phyloP scores from a whole-genome alignment of 2,888 invertebrate genomes.

The Incurvaria masculella region DNA sequence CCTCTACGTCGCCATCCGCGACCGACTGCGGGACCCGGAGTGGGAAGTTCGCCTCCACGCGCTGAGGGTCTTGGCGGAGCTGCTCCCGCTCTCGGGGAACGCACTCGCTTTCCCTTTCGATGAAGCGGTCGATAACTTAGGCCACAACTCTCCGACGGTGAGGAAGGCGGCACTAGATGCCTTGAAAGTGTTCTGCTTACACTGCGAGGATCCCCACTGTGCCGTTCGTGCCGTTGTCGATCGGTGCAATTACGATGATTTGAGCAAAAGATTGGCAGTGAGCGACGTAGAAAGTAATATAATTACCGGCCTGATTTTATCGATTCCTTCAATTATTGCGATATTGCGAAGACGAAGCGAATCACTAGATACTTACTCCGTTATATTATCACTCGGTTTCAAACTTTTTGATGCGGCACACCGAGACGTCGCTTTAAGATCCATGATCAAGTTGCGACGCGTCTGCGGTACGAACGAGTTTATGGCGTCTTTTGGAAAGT shows the following conservation, averaged over 20 bases:
- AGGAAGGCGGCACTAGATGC: conserved; percentile 77
- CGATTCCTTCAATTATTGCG: conserved; percentile 60
- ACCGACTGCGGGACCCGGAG: conserved; percentile 73
- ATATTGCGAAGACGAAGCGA: conserved; percentile 50
- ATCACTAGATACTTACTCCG: conserved; percentile 45
- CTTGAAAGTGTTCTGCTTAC: conserved; percentile 66
- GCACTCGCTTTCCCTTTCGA: conserved; percentile 69
- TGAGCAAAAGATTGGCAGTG: conserved; percentile 45
- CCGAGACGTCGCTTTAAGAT: conserved; percentile 69
- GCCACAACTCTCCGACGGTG: conserved; percentile 76
- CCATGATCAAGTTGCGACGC: conserved; percentile 67
- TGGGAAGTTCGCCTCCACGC: conserved; percentile 85
- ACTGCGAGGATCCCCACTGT: conserved; percentile 65
- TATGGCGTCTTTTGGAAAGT: conserved; percentile 47
- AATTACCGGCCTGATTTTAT: conserved; percentile 63
- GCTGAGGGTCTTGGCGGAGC: conserved; percentile 72
- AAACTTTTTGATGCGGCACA: conserved; percentile 51
- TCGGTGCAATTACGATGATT: conserved; percentile 54
- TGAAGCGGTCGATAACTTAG: conserved; percentile 74
- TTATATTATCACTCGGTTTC: conserved; percentile 52
- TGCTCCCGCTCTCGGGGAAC: conserved; percentile 69
- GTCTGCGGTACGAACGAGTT: conserved; percentile 66
- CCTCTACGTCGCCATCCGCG: conserved; percentile 68
- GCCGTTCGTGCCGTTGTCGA: conserved; percentile 63
- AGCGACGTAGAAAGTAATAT: conserved; percentile 54